Evolutionary conservation across 1,140 invertebrate genomes (phyloP).

Genomic region (Tribolium castaneum): DNA sequence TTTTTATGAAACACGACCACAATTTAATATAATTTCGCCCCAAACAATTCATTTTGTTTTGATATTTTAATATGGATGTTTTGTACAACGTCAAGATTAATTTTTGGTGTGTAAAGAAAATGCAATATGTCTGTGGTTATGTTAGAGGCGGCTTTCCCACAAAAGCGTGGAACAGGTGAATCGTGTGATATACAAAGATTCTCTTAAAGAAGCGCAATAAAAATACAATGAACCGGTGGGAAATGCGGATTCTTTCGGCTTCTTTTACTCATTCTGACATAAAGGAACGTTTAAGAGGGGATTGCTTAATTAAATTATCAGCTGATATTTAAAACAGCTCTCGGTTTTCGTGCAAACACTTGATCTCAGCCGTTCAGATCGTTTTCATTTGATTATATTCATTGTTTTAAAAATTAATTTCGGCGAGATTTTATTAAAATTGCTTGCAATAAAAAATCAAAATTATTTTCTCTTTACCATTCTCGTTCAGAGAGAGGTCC

Average conservation of each 20-base stretch:
- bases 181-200: conserved; percentile 48
- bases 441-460: background rate
- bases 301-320: conserved; percentile 63
- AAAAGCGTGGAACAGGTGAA: conserved; percentile 54
- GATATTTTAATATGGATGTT: too few species aligned
- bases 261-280: conserved; percentile 51
- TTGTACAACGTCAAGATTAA: background rate
- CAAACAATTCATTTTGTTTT: too few species aligned
- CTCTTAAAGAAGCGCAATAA: conserved; percentile 52
- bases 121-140: background rate
- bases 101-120: background rate
- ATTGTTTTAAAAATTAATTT: conserved; percentile 41
- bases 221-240: conserved; percentile 51
- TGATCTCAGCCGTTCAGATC: conserved; percentile 52
- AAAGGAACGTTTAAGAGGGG: conserved; percentile 57
- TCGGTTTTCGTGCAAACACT: conserved; percentile 58
- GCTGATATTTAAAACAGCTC: conserved; percentile 62
- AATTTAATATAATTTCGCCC: too few species aligned
- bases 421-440: conserved; percentile 16
- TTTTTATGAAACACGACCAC: too few species aligned
- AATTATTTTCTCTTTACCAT: too few species aligned
- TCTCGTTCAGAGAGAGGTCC: too few species aligned
- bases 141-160: background rate
- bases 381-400: conserved; percentile 37
- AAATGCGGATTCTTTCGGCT: conserved; percentile 56